phyloP scores from a whole-genome alignment of 2,797 vertebrate genomes.

The Macropodus opercularis region DNA sequence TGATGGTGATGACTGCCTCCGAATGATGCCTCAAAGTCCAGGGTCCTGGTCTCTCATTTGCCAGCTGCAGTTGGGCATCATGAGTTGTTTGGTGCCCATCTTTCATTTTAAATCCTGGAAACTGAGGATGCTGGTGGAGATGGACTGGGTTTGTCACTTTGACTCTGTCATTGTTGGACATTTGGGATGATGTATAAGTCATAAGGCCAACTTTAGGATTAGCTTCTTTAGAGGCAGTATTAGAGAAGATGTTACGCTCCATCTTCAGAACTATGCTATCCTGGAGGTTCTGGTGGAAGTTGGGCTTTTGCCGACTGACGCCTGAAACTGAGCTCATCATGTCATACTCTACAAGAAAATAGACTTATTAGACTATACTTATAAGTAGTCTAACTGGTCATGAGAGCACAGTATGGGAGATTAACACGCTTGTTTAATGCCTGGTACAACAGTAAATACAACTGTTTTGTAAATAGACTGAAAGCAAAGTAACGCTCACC shows the following conservation, averaged over 20 bases:
- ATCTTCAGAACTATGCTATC: slow-evolving; percentile 35
- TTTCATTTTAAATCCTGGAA: slow-evolving; percentile 14
- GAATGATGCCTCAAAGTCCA: neutral
- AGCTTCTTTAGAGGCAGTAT: slow-evolving; percentile 40
- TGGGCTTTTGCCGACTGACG: slow-evolving; percentile 16
- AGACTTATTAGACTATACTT: too few relatives aligned
- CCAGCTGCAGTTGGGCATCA: slow-evolving; percentile 1
- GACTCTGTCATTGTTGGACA: slow-evolving; percentile 12
- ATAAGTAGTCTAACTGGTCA: too few relatives aligned
- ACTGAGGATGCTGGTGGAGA: slow-evolving; percentile 5
- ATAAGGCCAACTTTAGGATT: slow-evolving; percentile 23
- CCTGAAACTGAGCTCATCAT: slow-evolving; percentile 62
- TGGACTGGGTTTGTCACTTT: slow-evolving; percentile 5
- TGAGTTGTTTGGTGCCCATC: neutral
- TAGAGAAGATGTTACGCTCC: slow-evolving; percentile 19
- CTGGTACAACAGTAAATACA: neutral
- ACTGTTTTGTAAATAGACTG: neutral
- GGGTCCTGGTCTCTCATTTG: neutral
- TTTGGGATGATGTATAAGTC: slow-evolving; percentile 11
- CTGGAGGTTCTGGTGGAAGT: slow-evolving; percentile 28
- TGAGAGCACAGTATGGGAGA: too few relatives aligned
- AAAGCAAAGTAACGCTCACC: slow-evolving; percentile 50
- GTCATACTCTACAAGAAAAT: slow-evolving; percentile 62
- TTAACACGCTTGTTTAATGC: too few relatives aligned
- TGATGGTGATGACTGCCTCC: neutral